Percentiles rank a stretch among this genome's conserved stretches.
These are phyloP conservation scores for Blastomussa wellsi DNA, from an alignment of 92 coral and sea anemone genomes.

Conservation along the genomic window DNA sequence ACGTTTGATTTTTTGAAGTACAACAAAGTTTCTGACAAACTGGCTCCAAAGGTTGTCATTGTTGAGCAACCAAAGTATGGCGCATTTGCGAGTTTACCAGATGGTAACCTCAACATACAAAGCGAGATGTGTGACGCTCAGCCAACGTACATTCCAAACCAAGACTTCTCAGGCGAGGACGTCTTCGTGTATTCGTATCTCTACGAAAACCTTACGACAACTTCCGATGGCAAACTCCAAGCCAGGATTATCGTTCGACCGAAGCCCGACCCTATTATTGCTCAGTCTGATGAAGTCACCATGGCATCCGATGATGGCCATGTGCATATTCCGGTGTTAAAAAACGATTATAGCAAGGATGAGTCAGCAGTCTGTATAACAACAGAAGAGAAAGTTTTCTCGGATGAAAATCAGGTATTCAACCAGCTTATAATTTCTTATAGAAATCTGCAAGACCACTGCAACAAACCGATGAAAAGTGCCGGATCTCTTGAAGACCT, in stretches of 20 bases:
- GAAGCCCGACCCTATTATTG: conserved; percentile 65
- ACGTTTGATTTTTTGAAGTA: conserved; percentile 73
- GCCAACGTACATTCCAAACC: conserved; percentile 75
- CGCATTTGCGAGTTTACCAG: conserved; percentile 69
- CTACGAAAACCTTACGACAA: conserved; percentile 81
- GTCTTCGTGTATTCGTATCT: conserved; percentile 83
- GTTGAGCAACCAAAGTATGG: conserved; percentile 82
- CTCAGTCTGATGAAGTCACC: conserved; percentile 75
- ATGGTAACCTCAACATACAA: conserved; percentile 63
- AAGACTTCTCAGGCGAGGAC: conserved; percentile 93
- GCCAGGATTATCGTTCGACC: conserved; percentile 87
- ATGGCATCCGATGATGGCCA: conserved; percentile 82
- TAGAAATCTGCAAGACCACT: neutral
- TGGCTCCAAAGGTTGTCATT: conserved; percentile 76
- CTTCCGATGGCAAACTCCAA: conserved; percentile 79
- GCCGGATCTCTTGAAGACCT: no score
- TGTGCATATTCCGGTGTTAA: conserved; percentile 91
- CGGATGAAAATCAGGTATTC: conserved; percentile 34
- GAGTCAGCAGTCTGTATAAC: conserved; percentile 76
- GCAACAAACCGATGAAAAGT: no score
- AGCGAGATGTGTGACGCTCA: conserved; percentile 73
- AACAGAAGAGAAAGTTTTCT: conserved; percentile 43
- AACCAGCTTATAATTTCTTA: neutral
- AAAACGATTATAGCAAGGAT: conserved; percentile 81
- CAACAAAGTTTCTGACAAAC: conserved; percentile 57